Evolutionary conservation across 2,888 invertebrate genomes (phyloP).

Genomic region (Ligdia adustata): DNA sequence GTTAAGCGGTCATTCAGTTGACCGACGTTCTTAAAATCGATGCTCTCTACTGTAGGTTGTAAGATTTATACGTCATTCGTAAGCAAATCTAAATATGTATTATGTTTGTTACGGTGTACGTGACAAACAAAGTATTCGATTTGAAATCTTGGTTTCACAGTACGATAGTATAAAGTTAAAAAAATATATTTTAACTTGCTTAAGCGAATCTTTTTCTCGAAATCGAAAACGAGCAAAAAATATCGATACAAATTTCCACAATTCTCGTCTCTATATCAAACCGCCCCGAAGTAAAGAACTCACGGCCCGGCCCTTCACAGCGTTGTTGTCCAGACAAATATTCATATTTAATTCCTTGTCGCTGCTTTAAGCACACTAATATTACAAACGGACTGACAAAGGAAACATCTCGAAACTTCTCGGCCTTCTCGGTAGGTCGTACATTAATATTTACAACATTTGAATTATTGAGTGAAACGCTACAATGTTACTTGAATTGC

Average conservation of each 20-base stretch:
- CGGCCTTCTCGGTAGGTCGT: slow-evolving; percentile 31
- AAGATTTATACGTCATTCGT: too few species aligned
- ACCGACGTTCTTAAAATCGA: too few species aligned
- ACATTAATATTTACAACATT: slow-evolving; percentile 34
- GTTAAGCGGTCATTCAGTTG: too few species aligned
- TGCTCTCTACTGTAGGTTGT: too few species aligned
- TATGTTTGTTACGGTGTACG: too few species aligned
- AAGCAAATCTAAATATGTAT: too few species aligned
- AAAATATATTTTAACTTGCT: too few species aligned
- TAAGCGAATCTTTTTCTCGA: too few species aligned
- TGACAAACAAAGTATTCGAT: too few species aligned
- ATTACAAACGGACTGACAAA: slow-evolving; percentile 61
- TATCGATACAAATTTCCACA: slow-evolving; percentile 13
- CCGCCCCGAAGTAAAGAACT: slow-evolving; percentile 70
- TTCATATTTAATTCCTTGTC: slow-evolving; percentile 77
- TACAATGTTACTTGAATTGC: slow-evolving; percentile 13
- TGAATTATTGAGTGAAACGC: slow-evolving; percentile 32
- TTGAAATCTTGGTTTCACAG: too few species aligned
- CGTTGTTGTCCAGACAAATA: slow-evolving; percentile 70
- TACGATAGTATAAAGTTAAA: too few species aligned
- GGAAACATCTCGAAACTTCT: slow-evolving; percentile 48
- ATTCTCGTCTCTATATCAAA: slow-evolving; percentile 39
- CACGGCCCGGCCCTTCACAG: slow-evolving; percentile 61
- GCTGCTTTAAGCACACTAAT: slow-evolving; percentile 63
- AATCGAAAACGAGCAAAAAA: too few species aligned